phyloP scores from a whole-genome alignment of 2,888 invertebrate species.

The Slavum lentiscoides region DNA sequence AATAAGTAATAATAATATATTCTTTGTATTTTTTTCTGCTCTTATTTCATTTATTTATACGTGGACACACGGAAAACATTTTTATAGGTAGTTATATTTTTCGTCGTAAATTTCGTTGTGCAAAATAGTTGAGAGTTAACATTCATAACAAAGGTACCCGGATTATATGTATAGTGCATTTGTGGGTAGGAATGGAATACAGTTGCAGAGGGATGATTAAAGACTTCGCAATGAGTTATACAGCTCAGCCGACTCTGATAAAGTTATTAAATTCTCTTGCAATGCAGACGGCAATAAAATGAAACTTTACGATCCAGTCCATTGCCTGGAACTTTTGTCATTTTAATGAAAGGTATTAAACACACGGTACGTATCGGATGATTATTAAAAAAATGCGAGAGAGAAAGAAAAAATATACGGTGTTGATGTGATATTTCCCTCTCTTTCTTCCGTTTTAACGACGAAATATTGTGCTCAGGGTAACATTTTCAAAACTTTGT shows the following conservation, averaged over 20 bases:
- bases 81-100: conserved; percentile 4
- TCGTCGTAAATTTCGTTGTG: conserved; percentile 27
- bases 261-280: conserved; percentile 48
- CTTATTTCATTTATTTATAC: no score
- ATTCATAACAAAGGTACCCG: conserved; percentile 5
- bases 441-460: conserved; percentile 27
- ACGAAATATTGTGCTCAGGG: conserved; percentile 10
- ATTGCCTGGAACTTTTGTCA: conserved; percentile 49
- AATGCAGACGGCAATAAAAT: conserved; percentile 51
- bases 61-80: not conserved
- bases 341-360: conserved; percentile 54
- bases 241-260: conserved; percentile 35
- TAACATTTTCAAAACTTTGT: conserved; percentile 12
- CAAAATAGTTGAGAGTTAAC: conserved; percentile 38
- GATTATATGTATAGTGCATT: not conserved
- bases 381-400: conserved; percentile 32
- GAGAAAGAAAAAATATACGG: conserved; percentile 9
- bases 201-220: not conserved
- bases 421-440: conserved; percentile 25
- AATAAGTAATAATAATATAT: not conserved
- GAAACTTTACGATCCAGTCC: conserved; percentile 44
- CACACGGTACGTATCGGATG: conserved; percentile 45
- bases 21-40: no score
- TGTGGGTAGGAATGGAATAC: not conserved
- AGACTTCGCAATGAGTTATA: conserved; percentile 12